These are phyloP conservation scores for Zootoca vivipara DNA, from an alignment of 2,113 vertebrate genomes.

Conservation along the genomic window DNA sequence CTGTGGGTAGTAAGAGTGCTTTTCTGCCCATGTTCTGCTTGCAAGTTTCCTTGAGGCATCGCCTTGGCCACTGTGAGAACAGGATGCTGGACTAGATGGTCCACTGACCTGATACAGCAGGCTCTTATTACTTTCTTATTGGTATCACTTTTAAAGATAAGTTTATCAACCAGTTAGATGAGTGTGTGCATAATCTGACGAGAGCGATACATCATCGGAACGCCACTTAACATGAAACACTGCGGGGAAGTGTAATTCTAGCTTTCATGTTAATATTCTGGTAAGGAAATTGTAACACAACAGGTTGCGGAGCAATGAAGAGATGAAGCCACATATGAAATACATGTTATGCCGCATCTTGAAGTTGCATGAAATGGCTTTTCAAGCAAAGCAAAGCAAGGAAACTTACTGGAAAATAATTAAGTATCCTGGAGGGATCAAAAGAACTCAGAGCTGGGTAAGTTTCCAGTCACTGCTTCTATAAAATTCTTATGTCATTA, in stretches of 20 bases:
- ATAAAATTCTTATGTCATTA: constrained; percentile 7
- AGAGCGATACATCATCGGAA: neutral
- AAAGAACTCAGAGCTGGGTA: constrained; percentile 32
- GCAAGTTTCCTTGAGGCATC: no score
- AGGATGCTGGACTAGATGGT: no score
- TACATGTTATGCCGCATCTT: constrained; percentile 15
- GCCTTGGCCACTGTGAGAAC: no score
- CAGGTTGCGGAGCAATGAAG: neutral
- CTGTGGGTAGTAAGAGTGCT: no score
- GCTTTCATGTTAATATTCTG: neutral
- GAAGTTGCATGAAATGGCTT: constrained; percentile 25
- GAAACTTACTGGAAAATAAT: constrained; percentile 51
- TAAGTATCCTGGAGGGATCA: constrained; percentile 49
- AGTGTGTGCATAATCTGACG: neutral
- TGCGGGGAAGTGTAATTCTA: neutral
- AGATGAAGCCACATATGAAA: neutral
- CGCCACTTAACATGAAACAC: neutral
- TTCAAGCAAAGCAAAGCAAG: constrained; percentile 31
- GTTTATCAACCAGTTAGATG: neutral
- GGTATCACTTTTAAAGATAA: neutral
- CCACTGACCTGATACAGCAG: no score
- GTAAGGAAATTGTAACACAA: neutral
- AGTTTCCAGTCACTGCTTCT: constrained; percentile 22
- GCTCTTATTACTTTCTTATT: no score
- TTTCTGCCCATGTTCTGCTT: no score